Conservation (phyloP, 2,113 vertebrate genomes). For the Neogobius melanostomus region DNA sequence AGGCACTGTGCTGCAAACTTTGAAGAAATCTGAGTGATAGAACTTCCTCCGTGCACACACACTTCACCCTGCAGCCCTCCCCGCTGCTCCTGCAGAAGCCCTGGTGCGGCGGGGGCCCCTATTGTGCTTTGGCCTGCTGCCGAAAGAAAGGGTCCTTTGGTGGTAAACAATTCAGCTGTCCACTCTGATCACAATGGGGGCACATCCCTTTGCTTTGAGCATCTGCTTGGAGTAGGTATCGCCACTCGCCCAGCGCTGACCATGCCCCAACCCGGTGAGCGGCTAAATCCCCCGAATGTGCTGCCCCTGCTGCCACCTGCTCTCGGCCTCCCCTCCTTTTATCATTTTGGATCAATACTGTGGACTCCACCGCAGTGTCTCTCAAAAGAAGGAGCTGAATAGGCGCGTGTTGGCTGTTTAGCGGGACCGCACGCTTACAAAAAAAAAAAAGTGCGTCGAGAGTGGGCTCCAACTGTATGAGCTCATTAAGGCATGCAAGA, state of each 20-base stretch:
- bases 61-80: background rate
- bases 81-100: conserved; percentile 36
- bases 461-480: conserved; percentile 46
- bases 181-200: conserved; percentile 74
- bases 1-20: background rate
- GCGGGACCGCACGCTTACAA: conserved; percentile 46
- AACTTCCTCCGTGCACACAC: conserved; percentile 39
- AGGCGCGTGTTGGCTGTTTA: conserved; percentile 45
- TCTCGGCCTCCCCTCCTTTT: conserved; percentile 55
- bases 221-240: conserved; percentile 69
- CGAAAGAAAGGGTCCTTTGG: conserved; percentile 69
- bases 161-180: conserved; percentile 77
- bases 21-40: background rate
- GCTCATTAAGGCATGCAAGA: conserved; percentile 48
- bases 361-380: conserved; percentile 59
- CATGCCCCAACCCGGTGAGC: conserved; percentile 45
- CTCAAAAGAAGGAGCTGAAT: conserved; percentile 52
- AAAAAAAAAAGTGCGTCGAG: conserved; percentile 33
- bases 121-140: conserved; percentile 65
- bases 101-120: conserved; percentile 54
- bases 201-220: conserved; percentile 74
- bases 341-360: conserved; percentile 68
- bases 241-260: conserved; percentile 45
- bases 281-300: conserved; percentile 68
- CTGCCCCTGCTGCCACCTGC: conserved; percentile 69